Base-by-base conservation (phyloP, 2,888 invertebrate species). In the Bellardia bayeri region DNA sequence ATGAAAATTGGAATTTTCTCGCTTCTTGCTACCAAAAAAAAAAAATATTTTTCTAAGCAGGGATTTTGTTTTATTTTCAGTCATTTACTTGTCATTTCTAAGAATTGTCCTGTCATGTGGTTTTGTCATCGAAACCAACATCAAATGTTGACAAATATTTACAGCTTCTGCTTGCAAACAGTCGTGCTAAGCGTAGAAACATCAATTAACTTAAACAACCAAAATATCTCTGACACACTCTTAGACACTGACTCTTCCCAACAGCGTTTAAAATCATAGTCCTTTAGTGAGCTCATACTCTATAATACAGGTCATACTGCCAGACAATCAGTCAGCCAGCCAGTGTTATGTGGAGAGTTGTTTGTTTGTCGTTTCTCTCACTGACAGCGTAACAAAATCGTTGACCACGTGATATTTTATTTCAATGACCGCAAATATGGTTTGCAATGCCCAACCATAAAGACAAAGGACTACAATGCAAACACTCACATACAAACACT, bases 381-480 rank as follows among this genome's bases (percentile, higher is more conserved):
- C 82, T 74, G 89, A 87, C 86, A 88, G 87, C 89, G 89, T 88
- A 89, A 88, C 89, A 89, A 89, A 90, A 89, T 88, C 89, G 89
- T 82, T 89, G 86, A 91, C 92, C 92, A 91, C 91, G 91, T 91
- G 91, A 91, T 90, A 91, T 91, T 92, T 91, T 90, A 91, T 89
- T 90, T 91, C 89, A 91, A 91, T 91, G 90, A 91, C 91, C 92
- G 90, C 87, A 87, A 87, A 84, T 85, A 81, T 86, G 83, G 88
- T 88, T 88, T 82, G 82, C 86, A 86, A 72, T 80, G 51, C 16
- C 63, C 72, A 76, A 58, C 64, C 45, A 71, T 56, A 40, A 75
- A 68, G 45, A 75, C 45, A 75, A 79, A 84, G 66, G 79, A 79
- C 58, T 33, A 58, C 49, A 58, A 68, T 66, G 37, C 16, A 5